These are phyloP conservation scores for Dolichoris vasculosae DNA, from an alignment of 1,140 invertebrate species.

Conservation along the genomic window DNA sequence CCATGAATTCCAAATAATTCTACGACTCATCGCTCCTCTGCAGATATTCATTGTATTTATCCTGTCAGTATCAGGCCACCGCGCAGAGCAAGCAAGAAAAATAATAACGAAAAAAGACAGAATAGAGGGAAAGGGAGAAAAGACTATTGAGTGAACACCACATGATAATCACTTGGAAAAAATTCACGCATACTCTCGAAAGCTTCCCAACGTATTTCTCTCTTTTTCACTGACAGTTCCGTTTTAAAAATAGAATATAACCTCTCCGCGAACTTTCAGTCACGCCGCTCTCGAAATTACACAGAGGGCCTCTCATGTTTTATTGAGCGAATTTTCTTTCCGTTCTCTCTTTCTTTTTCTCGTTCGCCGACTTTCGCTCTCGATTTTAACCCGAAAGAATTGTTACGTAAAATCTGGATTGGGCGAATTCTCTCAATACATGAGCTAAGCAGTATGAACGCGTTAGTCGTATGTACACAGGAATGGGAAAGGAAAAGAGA, in stretches of 20 bases:
- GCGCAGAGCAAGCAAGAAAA: slow-evolving; percentile 28
- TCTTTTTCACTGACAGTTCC: neutral
- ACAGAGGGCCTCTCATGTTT: slow-evolving; percentile 11
- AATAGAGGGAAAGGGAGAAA: neutral
- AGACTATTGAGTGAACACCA: neutral
- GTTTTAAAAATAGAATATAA: slow-evolving; percentile 28
- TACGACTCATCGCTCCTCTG: slow-evolving; percentile 48
- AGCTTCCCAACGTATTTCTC: slow-evolving; percentile 7
- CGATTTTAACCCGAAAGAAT: neutral
- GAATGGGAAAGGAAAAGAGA: neutral
- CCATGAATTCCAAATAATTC: slow-evolving; percentile 52
- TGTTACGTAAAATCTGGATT: slow-evolving; percentile 15
- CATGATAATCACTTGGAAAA: slow-evolving; percentile 39
- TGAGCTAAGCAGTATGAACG: neutral
- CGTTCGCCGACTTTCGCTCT: neutral
- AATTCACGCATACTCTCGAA: slow-evolving; percentile 22
- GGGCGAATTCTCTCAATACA: neutral
- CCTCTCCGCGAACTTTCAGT: neutral
- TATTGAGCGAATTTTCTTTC: slow-evolving; percentile 34
- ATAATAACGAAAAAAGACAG: slow-evolving; percentile 33
- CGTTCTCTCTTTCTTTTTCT: neutral
- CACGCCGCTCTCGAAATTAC: slow-evolving; percentile 1
- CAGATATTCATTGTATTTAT: slow-evolving; percentile 51
- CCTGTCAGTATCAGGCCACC: slow-evolving; percentile 41
- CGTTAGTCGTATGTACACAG: neutral